Evolutionary conservation across 2,888 invertebrate genomes (phyloP).

Genomic region (Pseudococcus jackbeardsleyi): DNA sequence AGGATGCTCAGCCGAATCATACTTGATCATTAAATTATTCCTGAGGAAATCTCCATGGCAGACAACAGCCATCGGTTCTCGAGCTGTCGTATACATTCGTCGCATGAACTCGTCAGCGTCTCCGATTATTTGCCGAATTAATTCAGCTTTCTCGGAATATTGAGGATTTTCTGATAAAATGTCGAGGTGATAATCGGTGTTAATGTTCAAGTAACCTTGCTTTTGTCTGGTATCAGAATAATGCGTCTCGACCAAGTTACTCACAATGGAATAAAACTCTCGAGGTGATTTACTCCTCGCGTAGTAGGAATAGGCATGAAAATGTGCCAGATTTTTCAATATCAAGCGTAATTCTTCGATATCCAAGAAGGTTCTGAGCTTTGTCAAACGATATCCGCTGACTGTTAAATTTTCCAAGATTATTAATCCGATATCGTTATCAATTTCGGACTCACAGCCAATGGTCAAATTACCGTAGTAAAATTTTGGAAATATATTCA

Average conservation of each 20-base stretch:
- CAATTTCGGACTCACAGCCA: background rate
- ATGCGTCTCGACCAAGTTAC: background rate
- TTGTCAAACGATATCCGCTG: slow-evolving; percentile 64
- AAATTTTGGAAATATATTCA: background rate
- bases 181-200: background rate
- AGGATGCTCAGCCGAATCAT: slow-evolving; percentile 66
- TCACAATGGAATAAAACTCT: background rate
- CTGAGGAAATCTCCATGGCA: slow-evolving; percentile 68
- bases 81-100: background rate
- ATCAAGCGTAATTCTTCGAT: slow-evolving; percentile 66
- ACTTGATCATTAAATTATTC: slow-evolving; percentile 68
- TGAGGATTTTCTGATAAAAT: background rate
- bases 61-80: slow-evolving; percentile 67
- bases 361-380: slow-evolving; percentile 66
- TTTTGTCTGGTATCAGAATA: background rate
- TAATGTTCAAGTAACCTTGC: background rate
- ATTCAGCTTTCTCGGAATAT: background rate
- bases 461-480: background rate
- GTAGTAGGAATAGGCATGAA: slow-evolving; percentile 20
- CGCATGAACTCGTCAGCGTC: slow-evolving; percentile 4
- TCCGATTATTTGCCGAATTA: background rate
- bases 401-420: slow-evolving; percentile 66
- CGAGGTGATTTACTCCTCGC: background rate
- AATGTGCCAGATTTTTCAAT: background rate
- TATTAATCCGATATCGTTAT: slow-evolving; percentile 64